Base-by-base conservation (phyloP, 2,113 vertebrate genomes). In the Typhlomys cinereus region DNA sequence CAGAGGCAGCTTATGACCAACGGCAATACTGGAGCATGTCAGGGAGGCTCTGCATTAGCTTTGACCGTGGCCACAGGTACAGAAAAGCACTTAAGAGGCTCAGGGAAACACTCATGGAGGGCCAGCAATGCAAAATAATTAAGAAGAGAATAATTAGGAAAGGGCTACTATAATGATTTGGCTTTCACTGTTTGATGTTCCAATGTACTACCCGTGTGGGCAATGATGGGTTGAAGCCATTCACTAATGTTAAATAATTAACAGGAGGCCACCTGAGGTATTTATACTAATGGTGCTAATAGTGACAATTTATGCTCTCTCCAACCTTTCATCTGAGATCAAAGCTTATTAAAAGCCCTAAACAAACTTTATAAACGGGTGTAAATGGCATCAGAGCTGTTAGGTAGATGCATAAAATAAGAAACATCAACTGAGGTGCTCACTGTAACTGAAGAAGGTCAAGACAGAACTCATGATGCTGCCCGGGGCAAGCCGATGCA, bases 301-400 rank as follows among this genome's bases (percentile, higher is more conserved):
- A 93, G 89, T 93, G 69, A 94, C 89, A 94, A 89, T 96, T 97
- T 94, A 96, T 93, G 88, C 39, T 75, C 80, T 96, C 92, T 79
- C 50, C n/a, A 92, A 95, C 67, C 95, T 96, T 96, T 96, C 91
- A 96, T 96, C 95, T 96, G 70, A 96, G 87, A 97, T 95, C 92
- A 96, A 96, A 97, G 96, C 97, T 97, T 81, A 93, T 88, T 90
- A 95, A 96, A 94, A 64, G 34, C 71, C 91, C 96, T 79, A 95
- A 95, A 95, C 91, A 97, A 94, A 87, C 46, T 93, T 71, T 79
- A 92, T 71, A 95, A 95, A 96, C 81, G 87, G 18, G 48, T 76
- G 66, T 76, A 87, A 96, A 86, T 89, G 75, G 15, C 0, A 8
- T 85, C 76, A 94, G 44, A 83, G 66, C 36, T 21, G 25, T 85